Conservation (phyloP, 2,888 invertebrate genomes). For the Drosophila anomelani region DNA sequence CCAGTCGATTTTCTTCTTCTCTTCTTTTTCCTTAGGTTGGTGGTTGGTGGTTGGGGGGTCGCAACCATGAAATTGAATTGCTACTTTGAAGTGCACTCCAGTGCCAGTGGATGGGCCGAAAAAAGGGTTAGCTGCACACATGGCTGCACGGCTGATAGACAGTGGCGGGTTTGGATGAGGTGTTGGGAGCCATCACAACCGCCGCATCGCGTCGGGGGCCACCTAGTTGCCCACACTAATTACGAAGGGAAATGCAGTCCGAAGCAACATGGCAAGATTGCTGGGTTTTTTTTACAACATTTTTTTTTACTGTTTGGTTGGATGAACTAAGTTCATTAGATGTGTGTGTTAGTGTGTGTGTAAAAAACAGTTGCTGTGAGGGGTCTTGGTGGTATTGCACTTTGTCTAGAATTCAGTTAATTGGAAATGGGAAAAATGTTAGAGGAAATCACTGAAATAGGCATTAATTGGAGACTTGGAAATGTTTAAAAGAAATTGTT, state of each 20-base stretch:
- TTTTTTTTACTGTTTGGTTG: not conserved
- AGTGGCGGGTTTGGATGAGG: constrained; percentile 31
- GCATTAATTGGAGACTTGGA: not conserved
- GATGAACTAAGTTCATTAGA: constrained; percentile 34
- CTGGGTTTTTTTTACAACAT: not conserved
- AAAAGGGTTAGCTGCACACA: constrained; percentile 75
- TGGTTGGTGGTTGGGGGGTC: constrained; percentile 1
- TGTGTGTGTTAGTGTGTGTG: not conserved
- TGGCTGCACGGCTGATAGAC: constrained; percentile 73
- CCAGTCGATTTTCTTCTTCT: constrained; percentile 7
- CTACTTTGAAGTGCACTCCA: constrained; percentile 82
- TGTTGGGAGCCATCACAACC: constrained; percentile 47
- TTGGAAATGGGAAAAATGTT: constrained; percentile 11
- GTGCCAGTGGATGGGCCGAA: constrained; percentile 47
- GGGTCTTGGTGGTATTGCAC: constrained; percentile 10
- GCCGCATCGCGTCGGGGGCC: constrained; percentile 57
- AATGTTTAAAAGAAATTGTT: not conserved
- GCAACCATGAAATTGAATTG: constrained; percentile 81
- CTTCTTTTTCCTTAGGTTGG: not conserved
- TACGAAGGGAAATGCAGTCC: constrained; percentile 64
- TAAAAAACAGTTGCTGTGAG: constrained; percentile 7
- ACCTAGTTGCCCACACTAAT: constrained; percentile 76
- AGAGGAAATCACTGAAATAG: not conserved
- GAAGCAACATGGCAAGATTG: constrained; percentile 52
- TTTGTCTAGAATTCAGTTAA: constrained; percentile 16